Evolutionary conservation across 2,797 vertebrate species (phyloP).

Genomic region (Pseudochirops corinnae): DNA sequence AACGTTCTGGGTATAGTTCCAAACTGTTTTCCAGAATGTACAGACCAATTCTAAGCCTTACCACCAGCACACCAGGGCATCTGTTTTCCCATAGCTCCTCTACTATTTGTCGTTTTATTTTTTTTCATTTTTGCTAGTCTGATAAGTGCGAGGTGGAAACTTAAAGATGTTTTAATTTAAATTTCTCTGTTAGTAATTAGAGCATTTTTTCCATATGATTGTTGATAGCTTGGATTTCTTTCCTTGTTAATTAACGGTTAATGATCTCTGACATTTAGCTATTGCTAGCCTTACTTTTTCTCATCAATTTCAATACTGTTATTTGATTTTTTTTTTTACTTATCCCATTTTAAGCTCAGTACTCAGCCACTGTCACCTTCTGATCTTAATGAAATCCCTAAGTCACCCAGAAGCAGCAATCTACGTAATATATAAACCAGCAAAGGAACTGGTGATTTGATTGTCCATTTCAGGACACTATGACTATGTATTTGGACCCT

Average conservation of each 20-base stretch:
- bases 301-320: not conserved
- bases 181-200: not conserved
- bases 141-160: not conserved
- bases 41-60: not conserved
- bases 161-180: not conserved
- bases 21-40: not conserved
- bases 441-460: not conserved
- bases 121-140: not conserved
- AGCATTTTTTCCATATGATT: not conserved
- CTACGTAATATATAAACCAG: not conserved
- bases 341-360: not conserved
- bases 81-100: not conserved
- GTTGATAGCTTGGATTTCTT: not conserved
- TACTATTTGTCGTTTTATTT: not conserved
- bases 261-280: not conserved
- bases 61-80: accelerated
- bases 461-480: not conserved
- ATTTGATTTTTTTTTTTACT: not conserved
- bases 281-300: not conserved
- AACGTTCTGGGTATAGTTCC: not conserved
- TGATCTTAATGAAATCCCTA: not conserved
- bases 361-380: not conserved
- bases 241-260: not conserved
- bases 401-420: not conserved
- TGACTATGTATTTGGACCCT: not conserved